Evolutionary conservation across 2,113 vertebrate species (phyloP).

Genomic region (Chaetodon auriga): DNA sequence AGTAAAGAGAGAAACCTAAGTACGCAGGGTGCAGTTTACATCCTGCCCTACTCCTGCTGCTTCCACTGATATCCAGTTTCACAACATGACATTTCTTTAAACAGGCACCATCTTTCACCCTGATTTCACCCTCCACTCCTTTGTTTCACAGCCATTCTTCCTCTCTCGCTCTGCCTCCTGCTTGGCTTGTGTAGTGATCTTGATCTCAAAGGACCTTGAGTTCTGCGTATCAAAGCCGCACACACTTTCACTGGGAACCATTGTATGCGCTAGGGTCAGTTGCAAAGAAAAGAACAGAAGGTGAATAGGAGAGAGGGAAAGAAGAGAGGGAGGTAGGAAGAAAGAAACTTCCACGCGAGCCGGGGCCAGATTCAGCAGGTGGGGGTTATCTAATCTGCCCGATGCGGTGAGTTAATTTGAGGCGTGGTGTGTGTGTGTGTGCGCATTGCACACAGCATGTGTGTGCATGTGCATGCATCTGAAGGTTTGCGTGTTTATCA

Average conservation of each 20-base stretch:
- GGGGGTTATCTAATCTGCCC: constrained; percentile 76
- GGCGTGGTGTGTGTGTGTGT: constrained; percentile 25
- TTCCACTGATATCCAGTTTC: constrained; percentile 63
- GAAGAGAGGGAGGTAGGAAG: constrained; percentile 47
- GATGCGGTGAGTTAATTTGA: constrained; percentile 66
- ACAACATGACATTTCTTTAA: constrained; percentile 71
- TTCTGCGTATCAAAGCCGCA: constrained; percentile 70
- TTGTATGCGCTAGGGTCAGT: constrained; percentile 68
- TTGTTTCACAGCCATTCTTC: constrained; percentile 61
- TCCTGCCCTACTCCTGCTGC: constrained; percentile 53
- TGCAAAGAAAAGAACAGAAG: constrained; percentile 73
- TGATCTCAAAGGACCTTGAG: constrained; percentile 70
- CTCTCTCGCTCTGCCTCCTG: constrained; percentile 54
- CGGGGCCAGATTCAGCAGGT: constrained; percentile 72
- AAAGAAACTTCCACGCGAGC: constrained; percentile 58
- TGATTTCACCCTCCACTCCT: constrained; percentile 58
- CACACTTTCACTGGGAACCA: constrained; percentile 75
- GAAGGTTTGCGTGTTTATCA: constrained; percentile 39
- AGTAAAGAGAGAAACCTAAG: constrained; percentile 37
- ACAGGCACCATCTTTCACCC: constrained; percentile 65
- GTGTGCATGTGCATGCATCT: constrained; percentile 22
- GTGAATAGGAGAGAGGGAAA: constrained; percentile 58
- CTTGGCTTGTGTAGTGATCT: constrained; percentile 64
- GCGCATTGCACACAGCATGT: constrained; percentile 17
- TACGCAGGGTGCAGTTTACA: constrained; percentile 31